A percentile compares a stretch with the other conserved stretches of the same genome.
Conservation (phyloP, 64 coral and sea anemone genomes). For the Actinia tenebrosa region DNA sequence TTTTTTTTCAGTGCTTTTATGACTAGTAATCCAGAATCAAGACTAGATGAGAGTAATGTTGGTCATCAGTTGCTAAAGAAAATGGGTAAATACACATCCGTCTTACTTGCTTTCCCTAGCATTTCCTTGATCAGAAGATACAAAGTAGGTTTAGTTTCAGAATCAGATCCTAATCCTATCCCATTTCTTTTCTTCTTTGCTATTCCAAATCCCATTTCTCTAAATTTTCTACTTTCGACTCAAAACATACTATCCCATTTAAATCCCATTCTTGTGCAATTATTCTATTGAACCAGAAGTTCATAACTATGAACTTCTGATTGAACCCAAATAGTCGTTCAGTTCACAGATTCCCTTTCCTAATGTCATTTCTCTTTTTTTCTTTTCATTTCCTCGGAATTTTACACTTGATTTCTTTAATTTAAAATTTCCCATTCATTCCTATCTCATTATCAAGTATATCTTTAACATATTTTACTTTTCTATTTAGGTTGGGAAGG, state of each 20-base stretch:
- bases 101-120: neutral
- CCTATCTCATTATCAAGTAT: too few relatives aligned
- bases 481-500: slow-evolving; percentile 78
- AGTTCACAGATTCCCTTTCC: too few relatives aligned
- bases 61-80: slow-evolving; percentile 94
- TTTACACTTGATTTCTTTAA: neutral
- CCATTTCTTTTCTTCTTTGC: neutral
- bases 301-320: too few relatives aligned
- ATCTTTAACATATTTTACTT: neutral
- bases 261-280: too few relatives aligned
- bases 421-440: neutral
- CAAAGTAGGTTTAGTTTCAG: neutral
- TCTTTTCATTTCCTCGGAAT: neutral
- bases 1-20: slow-evolving; percentile 51
- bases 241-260: too few relatives aligned
- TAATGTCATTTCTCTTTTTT: neutral
- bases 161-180: neutral
- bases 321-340: too few relatives aligned
- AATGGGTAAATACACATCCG: slow-evolving; percentile 66
- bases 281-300: too few relatives aligned
- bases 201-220: neutral
- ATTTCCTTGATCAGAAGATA: too few relatives aligned
- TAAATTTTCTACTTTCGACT: neutral
- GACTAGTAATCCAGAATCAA: slow-evolving; percentile 45
- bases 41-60: slow-evolving; percentile 90